A percentile compares a stretch with the other conserved stretches of the same genome.
Evolutionary conservation across 2,113 vertebrate species (phyloP).

Genomic region (Periophthalmus modestus): DNA sequence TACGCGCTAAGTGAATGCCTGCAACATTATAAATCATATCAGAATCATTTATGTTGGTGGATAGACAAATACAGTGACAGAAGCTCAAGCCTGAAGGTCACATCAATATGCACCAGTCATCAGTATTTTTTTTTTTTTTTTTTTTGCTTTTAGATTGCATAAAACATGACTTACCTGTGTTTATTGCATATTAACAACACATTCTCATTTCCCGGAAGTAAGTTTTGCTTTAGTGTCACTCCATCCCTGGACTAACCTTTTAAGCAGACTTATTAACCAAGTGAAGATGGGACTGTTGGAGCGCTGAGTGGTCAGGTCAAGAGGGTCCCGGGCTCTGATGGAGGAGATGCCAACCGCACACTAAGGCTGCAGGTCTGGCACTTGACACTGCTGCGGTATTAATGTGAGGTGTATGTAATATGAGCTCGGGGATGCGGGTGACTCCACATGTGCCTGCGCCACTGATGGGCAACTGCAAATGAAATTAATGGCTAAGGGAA

Average conservation of each 20-base stretch:
- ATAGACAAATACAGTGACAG: no score
- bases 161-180: no score
- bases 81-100: no score
- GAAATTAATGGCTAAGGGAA: slow-evolving; percentile 83
- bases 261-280: slow-evolving; percentile 18
- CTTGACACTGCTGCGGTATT: slow-evolving; percentile 68
- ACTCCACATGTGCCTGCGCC: slow-evolving; percentile 73
- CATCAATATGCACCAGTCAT: no score
- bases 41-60: no score
- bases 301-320: slow-evolving; percentile 63
- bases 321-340: slow-evolving; percentile 61
- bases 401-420: slow-evolving; percentile 76
- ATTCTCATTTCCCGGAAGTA: neutral
- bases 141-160: no score
- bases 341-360: slow-evolving; percentile 47
- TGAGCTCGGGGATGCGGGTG: slow-evolving; percentile 76
- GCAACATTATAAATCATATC: no score
- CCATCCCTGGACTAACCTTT: neutral
- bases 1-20: no score
- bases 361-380: slow-evolving; percentile 56
- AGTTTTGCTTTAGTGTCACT: neutral
- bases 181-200: no score
- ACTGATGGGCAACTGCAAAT: slow-evolving; percentile 80
- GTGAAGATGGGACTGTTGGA: slow-evolving; percentile 38
- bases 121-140: no score